Evolutionary conservation across 1,140 invertebrate species (phyloP).

Genomic region (Drosophila orena): DNA sequence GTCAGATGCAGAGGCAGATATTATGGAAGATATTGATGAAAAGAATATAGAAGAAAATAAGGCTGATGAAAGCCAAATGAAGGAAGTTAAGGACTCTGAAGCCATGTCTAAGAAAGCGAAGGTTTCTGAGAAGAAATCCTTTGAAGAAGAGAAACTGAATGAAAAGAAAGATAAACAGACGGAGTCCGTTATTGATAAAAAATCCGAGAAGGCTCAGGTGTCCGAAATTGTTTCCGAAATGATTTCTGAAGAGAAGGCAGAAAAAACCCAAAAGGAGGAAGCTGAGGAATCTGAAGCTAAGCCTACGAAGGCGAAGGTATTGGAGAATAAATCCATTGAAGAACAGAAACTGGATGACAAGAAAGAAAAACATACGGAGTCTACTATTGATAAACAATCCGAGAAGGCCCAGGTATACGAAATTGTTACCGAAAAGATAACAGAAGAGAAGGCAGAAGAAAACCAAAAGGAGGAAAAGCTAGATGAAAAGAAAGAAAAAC

Average conservation of each 20-base stretch:
- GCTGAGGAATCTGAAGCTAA: conserved; percentile 7
- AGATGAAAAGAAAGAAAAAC: no score
- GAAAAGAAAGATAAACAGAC: conserved; percentile 7
- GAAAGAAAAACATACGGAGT: conserved; percentile 1
- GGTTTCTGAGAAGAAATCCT: conserved; percentile 14
- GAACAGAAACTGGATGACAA: background rate
- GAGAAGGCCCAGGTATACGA: background rate
- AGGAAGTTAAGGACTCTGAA: conserved; percentile 1
- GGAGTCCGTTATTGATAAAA: background rate
- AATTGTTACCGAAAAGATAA: conserved; percentile 12
- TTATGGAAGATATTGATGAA: no score
- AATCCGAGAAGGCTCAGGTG: background rate
- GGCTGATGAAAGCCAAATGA: background rate
- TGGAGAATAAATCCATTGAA: background rate
- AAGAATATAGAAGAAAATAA: no score
- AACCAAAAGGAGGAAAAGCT: conserved; percentile 9
- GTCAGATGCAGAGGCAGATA: conserved; percentile 10
- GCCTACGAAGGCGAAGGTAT: background rate
- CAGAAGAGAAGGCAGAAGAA: conserved; percentile 5
- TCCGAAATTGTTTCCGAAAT: conserved; percentile 1
- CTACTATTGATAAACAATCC: background rate
- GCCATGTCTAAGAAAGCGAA: conserved; percentile 50
- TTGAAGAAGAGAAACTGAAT: conserved; percentile 26
- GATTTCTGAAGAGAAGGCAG: background rate
- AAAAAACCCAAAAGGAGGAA: background rate